Base-by-base conservation (phyloP, 2,888 invertebrate genomes). In the Leptarthrus brevirostris region DNA sequence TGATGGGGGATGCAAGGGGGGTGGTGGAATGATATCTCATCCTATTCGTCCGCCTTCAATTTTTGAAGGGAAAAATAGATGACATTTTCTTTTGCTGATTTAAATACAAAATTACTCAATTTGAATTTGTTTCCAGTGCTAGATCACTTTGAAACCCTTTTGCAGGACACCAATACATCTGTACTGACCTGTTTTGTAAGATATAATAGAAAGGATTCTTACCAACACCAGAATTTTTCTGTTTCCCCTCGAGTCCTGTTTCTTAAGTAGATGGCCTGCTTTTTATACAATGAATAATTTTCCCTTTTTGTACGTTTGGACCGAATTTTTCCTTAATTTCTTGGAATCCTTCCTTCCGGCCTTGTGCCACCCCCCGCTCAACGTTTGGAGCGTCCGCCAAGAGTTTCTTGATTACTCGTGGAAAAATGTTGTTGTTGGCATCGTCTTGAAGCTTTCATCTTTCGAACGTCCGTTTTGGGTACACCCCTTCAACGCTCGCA, bases 211-310 rank as follows among this genome's bases (percentile, higher is more conserved):
- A n/a, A n/a, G n/a, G n/a, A n/a, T n/a, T n/a, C n/a, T n/a, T n/a
- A n/a, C n/a, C n/a, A n/a, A n/a, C n/a, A n/a, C n/a, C n/a, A n/a
- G n/a, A n/a, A n/a, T n/a, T n/a, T n/a, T n/a, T n/a, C n/a, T n/a
- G n/a, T n/a, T n/a, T n/a, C 24, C 14, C 30, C 54, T 30, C 30
- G 30, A 3, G 30, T 8, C 8, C 30, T 8, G 30, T 30, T 44
- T 16, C 26, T 24, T 16, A 52, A 69, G 52, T 52, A 34, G 69
- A 69, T 69, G 69, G 69, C 69, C 52, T 69, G 69, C 69, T 69
- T 69, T 69, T 69, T 69, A 69, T 69, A 69, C 69, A 69, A 69
- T 69, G 69, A 52, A 69, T 52, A 52, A 69, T 69, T 69, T 69
- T 52, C 69, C 40, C 30, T 66, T 69, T 69, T 69, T 20, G 69